Evolutionary conservation across 2,888 invertebrate genomes (phyloP).

Genomic region (Pseudeuparius sepicola): DNA sequence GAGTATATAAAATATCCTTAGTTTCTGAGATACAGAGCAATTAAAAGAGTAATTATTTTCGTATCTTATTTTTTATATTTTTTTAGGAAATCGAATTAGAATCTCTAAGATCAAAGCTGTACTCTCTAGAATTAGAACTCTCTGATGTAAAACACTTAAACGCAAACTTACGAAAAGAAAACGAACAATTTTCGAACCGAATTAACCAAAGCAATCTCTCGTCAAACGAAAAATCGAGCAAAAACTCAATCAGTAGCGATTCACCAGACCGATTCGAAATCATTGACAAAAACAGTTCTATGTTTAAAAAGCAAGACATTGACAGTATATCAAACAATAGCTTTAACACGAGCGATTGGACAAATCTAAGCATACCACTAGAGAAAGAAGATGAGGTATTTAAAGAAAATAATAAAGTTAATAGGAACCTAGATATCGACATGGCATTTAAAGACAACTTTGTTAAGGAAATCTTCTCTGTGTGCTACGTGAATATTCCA

Average conservation of each 20-base stretch:
- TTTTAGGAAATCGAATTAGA: constrained; percentile 18
- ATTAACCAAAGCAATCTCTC: constrained; percentile 8
- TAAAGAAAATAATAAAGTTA: too few species aligned
- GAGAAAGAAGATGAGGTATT: too few species aligned
- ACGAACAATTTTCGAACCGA: constrained; percentile 3
- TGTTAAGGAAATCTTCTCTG: constrained; percentile 43
- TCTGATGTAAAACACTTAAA: constrained; percentile 14
- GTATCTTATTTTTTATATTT: too few species aligned
- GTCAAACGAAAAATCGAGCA: constrained; percentile 11
- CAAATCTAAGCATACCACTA: constrained; percentile 32
- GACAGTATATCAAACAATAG: constrained; percentile 35
- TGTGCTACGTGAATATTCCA: constrained; percentile 40
- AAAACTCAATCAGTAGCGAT: constrained; percentile 12
- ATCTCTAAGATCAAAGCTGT: constrained; percentile 17
- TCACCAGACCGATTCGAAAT: constrained; percentile 44
- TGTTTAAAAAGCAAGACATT: constrained; percentile 27
- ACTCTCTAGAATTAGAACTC: constrained; percentile 17
- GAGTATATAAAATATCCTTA: too few species aligned
- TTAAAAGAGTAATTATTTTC: too few species aligned
- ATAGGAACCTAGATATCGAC: too few species aligned
- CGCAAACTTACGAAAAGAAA: constrained; percentile 12
- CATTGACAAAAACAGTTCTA: constrained; percentile 34
- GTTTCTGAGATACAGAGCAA: too few species aligned
- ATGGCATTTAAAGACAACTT: too few species aligned
- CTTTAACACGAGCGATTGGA: constrained; percentile 38